A percentile compares a stretch with the other conserved stretches of the same genome.
phyloP scores from a whole-genome alignment of 2,888 invertebrate species.

The Drosophila nr. fundita region DNA sequence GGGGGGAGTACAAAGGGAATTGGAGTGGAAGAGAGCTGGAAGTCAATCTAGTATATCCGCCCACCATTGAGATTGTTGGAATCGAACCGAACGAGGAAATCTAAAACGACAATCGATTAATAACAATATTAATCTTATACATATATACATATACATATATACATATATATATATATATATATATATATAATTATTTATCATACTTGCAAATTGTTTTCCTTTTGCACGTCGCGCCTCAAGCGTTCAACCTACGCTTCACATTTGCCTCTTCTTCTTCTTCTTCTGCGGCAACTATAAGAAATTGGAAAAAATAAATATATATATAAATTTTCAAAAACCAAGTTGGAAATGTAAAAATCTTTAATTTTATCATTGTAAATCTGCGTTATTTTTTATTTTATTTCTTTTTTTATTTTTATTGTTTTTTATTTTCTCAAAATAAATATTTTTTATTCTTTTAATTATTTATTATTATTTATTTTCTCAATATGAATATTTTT shows the following conservation, averaged over 20 bases:
- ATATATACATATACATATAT: background rate
- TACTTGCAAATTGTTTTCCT: conserved; percentile 19
- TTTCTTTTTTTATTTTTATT: no score
- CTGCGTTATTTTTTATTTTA: no score
- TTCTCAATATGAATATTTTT: no score
- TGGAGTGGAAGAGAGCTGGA: conserved; percentile 71
- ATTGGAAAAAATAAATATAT: background rate
- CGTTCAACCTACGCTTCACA: background rate
- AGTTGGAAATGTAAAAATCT: background rate
- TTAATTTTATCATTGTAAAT: no score
- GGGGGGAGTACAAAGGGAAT: conserved; percentile 53
- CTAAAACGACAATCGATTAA: conserved; percentile 20
- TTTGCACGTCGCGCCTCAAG: conserved; percentile 2
- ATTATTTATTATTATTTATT: no score
- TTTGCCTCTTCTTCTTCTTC: background rate
- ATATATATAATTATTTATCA: background rate
- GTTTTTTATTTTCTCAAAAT: no score
- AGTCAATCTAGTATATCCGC: conserved; percentile 47
- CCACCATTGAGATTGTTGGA: conserved; percentile 65
- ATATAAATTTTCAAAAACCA: no score
- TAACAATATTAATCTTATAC: background rate
- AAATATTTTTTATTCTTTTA: no score
- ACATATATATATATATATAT: background rate
- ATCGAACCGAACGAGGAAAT: conserved; percentile 32
- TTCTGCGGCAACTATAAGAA: background rate